Evolutionary conservation across 2,888 invertebrate genomes (phyloP), one percentile per base, ranked within the genome.

Genomic region (Anthophora plumipes): DNA sequence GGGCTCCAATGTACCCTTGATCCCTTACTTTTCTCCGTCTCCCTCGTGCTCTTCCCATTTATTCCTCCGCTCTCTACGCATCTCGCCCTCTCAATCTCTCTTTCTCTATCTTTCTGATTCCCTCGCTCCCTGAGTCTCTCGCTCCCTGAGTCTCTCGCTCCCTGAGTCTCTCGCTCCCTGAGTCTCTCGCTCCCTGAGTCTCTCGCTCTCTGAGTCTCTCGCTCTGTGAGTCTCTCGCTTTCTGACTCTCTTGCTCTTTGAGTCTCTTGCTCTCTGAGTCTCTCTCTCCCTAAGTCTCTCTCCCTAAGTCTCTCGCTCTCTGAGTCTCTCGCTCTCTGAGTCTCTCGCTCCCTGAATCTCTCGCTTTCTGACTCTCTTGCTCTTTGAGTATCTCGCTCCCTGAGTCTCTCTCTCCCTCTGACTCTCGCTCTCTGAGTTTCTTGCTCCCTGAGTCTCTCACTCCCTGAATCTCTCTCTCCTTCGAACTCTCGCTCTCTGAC

Each of bases 1-100:
- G 57, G 46, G 57, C 46, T 55, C 52, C 75, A 41, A 64, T 43
- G 25, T 50, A 22, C 64, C 50, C 54, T 46, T 41, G 57, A 41
- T 63, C 48, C 41, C 39, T 31, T 31, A 31, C 31, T 37, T 25
- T n/a, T n/a, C 2, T 1, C 14, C 7, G 8, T 7, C 17, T 12
- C 20, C 14, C 52, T 17, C 2, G 14, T n/a, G 25, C 14, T 43
- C 50, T 9, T n/a, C 48, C n/a, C 4, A 31, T 31, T 31, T 20
- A 12, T 39, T 17, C n/a, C 37, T 50, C 17, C 31, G 9, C 25
- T 37, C n/a, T 11, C n/a, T 9, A n/a, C 57, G 1, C n/a, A n/a
- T n/a, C 54, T 17, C 7, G 11, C 52, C 46, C 14, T n/a, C n/a
- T n/a, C n/a, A n/a, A n/a, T n/a, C n/a, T n/a, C n/a, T 11, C 14